Base-by-base conservation (phyloP, 1,140 invertebrate genomes). In the Lordiphosa mommai region DNA sequence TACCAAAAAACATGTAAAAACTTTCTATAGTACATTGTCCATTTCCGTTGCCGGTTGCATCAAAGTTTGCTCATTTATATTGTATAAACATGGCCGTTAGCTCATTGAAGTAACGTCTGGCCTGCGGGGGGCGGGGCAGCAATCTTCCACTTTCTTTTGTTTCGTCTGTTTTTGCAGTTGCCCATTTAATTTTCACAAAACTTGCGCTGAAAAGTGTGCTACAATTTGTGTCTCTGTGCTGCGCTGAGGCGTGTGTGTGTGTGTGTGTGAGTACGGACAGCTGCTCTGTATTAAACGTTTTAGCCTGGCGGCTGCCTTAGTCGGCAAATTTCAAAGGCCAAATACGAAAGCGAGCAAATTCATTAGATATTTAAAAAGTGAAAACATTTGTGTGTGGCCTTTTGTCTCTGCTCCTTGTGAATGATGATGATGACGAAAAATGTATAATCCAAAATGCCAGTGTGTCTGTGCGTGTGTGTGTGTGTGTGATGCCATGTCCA, bases 11-110 rank as follows among this genome's bases (percentile, higher is more conserved):
- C n/a, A n/a, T n/a, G n/a, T n/a, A n/a, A n/a, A n/a, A n/a, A n/a
- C n/a, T n/a, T n/a, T n/a, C n/a, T n/a, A n/a, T 32, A 16, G 1
- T 14, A 16, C 43, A 30, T 49, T 47, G 38, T 34, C 37, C 41
- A 40, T 56, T 29, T 48, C 37, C 36, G 43, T 37, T 23, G 13
- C 14, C 14, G 61, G 52, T 49, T 66, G 70, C 48, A 58, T 47
- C 43, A 58, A 82, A 80, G 61, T 82, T 76, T 80, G 40, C 76
- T 82, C 74, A 80, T 80, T 82, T 80, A 80, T 80, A 76, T 80
- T 80, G 71, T 66, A 80, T 80, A 80, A 80, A 80, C 76, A 77
- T 50, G 41, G 72, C 50, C 56, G 49, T 73, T 67, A 40, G 69
- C 64, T 52, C 53, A 61, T 71, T 72, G 38, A 72, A 60, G 49